Evolutionary conservation across 2,113 vertebrate genomes (phyloP), one percentile per base, ranked within the genome.

Genomic region (Aphyosemion australe): DNA sequence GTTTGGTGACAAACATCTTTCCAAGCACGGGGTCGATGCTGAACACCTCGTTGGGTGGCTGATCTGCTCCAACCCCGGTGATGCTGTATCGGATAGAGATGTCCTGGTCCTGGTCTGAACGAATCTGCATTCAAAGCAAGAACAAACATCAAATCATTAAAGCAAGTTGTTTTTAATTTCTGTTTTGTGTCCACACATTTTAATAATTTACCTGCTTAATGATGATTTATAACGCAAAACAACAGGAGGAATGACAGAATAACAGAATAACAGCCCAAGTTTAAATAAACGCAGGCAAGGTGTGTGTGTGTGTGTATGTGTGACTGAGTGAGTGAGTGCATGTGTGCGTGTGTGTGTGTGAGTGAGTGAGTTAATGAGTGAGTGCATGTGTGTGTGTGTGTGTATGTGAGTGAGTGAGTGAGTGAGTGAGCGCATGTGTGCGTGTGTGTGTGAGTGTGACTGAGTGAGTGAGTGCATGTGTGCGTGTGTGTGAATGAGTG

Each of bases 71-170:
- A 48, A 96, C 93, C 0, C 97, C 96, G 0, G 96, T 98, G 92
- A 98, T 93, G 90, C 96, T 99, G 89, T 98, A 98, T 0, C 97
- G 91, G 81, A 98, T 96, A 5, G 94, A 94, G 72, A 96, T 97
- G 83, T 97, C 95, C 10, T 94, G 94, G 90, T 99, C 97, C 74
- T 99, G 97, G 84, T 99, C 97, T 0, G 97, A 99, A 11, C 97
- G 96, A 79, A 99, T 99, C 97, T 99, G 92, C 58, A 74, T 66
- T 34, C 62, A 31, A 80, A 62, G 74, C 14, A 79, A 34, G 8
- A 74, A 50, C 15, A 46, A 12, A 56, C n/a, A 9, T 16, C 66
- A 45, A 41, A 16, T 54, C 5, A 16, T 5, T 26, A 5, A 5
- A 26, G 5, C 26, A 26, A n/a, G 26, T 26, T 26, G 3, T 26